Evolutionary conservation across 2,113 vertebrate species (phyloP), one percentile per base, ranked within the genome.

Genomic region (Hemiscyllium ocellatum): DNA sequence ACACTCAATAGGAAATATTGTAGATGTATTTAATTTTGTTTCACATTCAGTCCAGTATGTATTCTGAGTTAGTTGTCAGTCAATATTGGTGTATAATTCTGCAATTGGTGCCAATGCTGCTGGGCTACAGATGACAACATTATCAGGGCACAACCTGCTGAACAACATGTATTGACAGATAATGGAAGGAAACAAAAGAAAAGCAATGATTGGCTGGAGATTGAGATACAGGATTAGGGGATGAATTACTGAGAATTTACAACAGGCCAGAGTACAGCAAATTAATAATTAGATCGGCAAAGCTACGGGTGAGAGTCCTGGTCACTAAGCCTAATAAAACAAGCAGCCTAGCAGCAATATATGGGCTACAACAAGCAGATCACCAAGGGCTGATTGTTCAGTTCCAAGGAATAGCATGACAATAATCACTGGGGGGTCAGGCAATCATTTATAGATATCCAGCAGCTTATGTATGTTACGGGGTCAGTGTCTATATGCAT

Each of bases 381-480:
- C 56, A 66, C 93, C 68, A 68, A 47, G 93, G 22, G 42, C 42
- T 29, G 66, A 94, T 42, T 69, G 66, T 70, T 94, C 93, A 94
- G 37, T 94, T 20, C 93, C n/a, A 10, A 70, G 37, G 20, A 94
- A 70, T 42, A 70, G 69, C n/a, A 94, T 94, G 33, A 68, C 87
- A 52, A 7, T 90, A 42, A 94, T 37, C 61, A 26, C 13, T 42
- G 65, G 90, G 65, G 65, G 90, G 56, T 56, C 50, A 42, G 65
- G n/a, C 50, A 94, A 94, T 94, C n/a, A 94, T 69, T 69, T 47
- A 94, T 70, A 56, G 29, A 94, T 68, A 94, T 26, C 66, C 7
- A 70, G 66, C 93, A 50, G 66, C 42, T 47, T 68, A 50, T 37
- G 65, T 47, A 70, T n/a, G 65, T 70, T 94, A 29, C 37, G 50